Base-by-base conservation (phyloP, 30 jellyfish, hydroid and myxozoan species). In the Mastigias papua region DNA sequence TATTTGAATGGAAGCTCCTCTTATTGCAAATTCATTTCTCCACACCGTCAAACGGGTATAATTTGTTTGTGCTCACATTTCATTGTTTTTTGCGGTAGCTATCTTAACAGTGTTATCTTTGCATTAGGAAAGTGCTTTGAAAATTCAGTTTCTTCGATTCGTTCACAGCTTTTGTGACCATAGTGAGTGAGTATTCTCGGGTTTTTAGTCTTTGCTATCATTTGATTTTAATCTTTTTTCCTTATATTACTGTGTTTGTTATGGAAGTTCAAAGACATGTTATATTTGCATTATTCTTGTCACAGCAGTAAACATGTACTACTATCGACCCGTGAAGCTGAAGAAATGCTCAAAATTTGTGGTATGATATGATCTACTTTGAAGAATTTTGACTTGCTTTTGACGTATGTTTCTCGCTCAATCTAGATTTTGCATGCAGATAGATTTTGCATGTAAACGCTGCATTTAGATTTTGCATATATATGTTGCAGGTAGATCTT, bases 121-220 rank as follows among this genome's bases (percentile, higher is more conserved):
- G 8, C 63, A 48, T 22, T 48, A 95, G 99, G 98, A 90, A 86
- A 91, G 97, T 81, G 97, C 99, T 22, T 74, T 95, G 91, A 95
- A 95, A 73, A 85, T 95, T 33, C 99, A 95, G 86, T 95, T 89
- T 68, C 90, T 95, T 48, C 81, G 99, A 48, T 95, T 95, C 77
- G 84, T 95, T n/a, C 99, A 95, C 97, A 95, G 99, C 71, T 89
- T 95, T 51, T 85, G 99, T 69, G 99, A 95, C 84, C 99, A 95
- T 77, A 95, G 93, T 92, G 97, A 95, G 99, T 95, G 81, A 90
- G 97, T 89, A n/a, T n/a, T n/a, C 5, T 17, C 51, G 30, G 31
- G 42, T 37, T 67, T 27, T 29, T 16, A 46, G 22, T 63, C 9
- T 15, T 0, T 0, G 17, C 20, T 69, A 10, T 69, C 20, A 20